These are phyloP conservation scores for Vireo griseus DNA, from an alignment of 2,797 vertebrate genomes.

Conservation along the genomic window DNA sequence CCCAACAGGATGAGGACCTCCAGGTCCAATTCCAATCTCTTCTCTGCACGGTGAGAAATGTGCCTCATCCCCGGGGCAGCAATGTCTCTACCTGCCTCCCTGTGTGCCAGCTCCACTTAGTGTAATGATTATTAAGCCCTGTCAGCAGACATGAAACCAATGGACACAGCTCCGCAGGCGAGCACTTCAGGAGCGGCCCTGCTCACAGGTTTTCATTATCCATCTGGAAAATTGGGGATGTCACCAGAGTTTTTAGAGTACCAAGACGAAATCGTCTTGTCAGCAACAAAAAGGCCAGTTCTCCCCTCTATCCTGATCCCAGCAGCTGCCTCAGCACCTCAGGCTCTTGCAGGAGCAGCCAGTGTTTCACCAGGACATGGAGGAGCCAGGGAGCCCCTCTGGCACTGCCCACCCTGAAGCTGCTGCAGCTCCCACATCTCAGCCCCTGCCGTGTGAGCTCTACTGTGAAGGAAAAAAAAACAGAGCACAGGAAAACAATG, in stretches of 20 bases:
- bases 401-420: not conserved
- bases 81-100: not conserved
- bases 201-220: constrained; percentile 3
- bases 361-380: not conserved
- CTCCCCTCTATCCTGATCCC: not conserved
- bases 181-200: not conserved
- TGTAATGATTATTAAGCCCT: not conserved
- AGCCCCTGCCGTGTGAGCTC: rapidly evolving
- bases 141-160: constrained; percentile 32
- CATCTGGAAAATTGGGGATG: constrained; percentile 35
- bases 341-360: not conserved
- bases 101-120: not conserved
- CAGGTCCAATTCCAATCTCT: rapidly evolving
- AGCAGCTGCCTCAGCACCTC: not conserved
- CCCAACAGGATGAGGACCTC: not conserved
- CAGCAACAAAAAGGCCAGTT: constrained; percentile 35
- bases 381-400: rapidly evolving
- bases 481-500: not conserved
- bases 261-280: not conserved
- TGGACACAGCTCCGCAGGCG: not conserved
- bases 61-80: not conserved
- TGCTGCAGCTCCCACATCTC: rapidly evolving
- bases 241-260: constrained; percentile 31
- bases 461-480: not conserved
- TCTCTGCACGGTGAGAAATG: rapidly evolving